Evolutionary conservation across 2,797 vertebrate species (phyloP).

Genomic region (Salarias fasciatus): DNA sequence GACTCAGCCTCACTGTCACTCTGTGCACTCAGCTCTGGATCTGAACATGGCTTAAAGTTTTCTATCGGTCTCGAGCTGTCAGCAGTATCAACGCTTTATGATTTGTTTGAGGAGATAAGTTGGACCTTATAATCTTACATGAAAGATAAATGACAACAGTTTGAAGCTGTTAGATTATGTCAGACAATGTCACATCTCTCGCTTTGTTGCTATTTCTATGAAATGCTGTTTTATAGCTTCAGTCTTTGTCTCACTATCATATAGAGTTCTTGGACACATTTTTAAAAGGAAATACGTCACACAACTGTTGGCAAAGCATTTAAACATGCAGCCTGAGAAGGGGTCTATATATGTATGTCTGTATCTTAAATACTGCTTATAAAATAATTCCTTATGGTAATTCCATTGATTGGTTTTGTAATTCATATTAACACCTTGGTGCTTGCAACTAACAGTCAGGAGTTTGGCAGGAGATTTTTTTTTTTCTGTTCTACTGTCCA

Average conservation of each 20-base stretch:
- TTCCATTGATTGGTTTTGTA: too few relatives aligned
- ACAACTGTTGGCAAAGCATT: constrained; percentile 5
- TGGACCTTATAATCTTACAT: constrained; percentile 6
- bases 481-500: too few relatives aligned
- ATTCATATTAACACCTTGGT: too few relatives aligned
- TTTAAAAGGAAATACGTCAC: constrained; percentile 7
- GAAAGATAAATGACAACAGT: not conserved
- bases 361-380: too few relatives aligned
- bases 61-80: constrained; percentile 20
- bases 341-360: too few relatives aligned
- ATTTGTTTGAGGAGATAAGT: constrained; percentile 30
- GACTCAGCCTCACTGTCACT: constrained; percentile 15
- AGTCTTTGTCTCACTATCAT: constrained; percentile 14
- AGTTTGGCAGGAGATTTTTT: too few relatives aligned
- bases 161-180: constrained; percentile 14
- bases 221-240: not conserved
- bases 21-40: constrained; percentile 6
- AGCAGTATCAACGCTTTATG: constrained; percentile 17
- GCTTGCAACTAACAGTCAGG: too few relatives aligned
- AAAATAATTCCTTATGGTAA: too few relatives aligned
- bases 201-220: constrained; percentile 21
- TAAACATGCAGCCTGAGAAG: constrained; percentile 7
- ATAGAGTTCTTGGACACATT: not conserved
- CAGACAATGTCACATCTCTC: not conserved
- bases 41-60: constrained; percentile 12